Conservation (phyloP, 2,888 invertebrate genomes). For the Drosophila neonasuta region DNA sequence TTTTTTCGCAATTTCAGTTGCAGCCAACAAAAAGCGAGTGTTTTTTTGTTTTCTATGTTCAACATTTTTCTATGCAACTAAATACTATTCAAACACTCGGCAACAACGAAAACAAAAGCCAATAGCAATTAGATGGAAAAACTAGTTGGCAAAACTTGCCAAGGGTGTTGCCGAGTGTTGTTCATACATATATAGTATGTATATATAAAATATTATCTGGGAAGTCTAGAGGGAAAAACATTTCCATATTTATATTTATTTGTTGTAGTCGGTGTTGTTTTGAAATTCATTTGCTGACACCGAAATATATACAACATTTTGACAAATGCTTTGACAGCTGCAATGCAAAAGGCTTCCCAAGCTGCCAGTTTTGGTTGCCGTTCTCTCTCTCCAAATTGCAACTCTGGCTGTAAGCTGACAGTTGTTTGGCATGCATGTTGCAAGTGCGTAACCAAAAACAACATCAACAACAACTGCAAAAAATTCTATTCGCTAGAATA, state of each 20-base stretch:
- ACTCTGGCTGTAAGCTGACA: constrained; percentile 20
- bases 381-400: neutral
- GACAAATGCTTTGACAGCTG: constrained; percentile 75
- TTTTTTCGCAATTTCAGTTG: constrained; percentile 5
- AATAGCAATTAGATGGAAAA: constrained; percentile 56
- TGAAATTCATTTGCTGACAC: constrained; percentile 67
- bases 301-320: constrained; percentile 71
- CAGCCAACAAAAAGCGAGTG: constrained; percentile 4
- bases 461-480: neutral
- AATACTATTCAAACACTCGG: constrained; percentile 34
- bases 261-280: constrained; percentile 31
- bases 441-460: constrained; percentile 16
- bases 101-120: constrained; percentile 28
- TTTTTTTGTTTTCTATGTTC: constrained; percentile 12
- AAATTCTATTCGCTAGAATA: constrained; percentile 21
- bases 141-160: constrained; percentile 46
- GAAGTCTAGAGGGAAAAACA: constrained; percentile 38
- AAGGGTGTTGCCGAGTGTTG: constrained; percentile 5
- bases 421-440: constrained; percentile 11
- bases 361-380: constrained; percentile 15
- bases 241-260: constrained; percentile 27
- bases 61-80: constrained; percentile 40
- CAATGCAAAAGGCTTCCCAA: constrained; percentile 46
- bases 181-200: too few relatives aligned
- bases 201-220: constrained; percentile 3